Evolutionary conservation across 92 coral and sea anemone genomes (phyloP).

Genomic region (Micromussa lordhowensis): DNA sequence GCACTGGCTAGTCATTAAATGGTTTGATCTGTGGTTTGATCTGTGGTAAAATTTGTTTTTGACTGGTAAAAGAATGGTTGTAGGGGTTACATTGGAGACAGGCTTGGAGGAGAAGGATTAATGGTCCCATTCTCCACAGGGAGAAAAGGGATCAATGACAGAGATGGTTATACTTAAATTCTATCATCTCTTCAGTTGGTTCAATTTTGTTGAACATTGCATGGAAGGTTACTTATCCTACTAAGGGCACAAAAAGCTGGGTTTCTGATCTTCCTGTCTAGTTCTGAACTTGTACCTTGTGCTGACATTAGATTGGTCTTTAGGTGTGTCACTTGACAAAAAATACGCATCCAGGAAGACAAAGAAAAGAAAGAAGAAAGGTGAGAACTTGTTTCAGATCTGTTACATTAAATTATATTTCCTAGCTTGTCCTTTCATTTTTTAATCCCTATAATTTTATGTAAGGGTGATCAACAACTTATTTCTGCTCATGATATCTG

Average conservation of each 20-base stretch:
- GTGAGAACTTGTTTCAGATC: slow-evolving; percentile 11
- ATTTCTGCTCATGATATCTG: too few species aligned
- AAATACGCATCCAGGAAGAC: slow-evolving; percentile 72
- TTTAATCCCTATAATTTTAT: too few species aligned
- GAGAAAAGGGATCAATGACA: too few species aligned
- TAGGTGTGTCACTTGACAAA: slow-evolving; percentile 65
- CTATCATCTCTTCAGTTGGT: not conserved
- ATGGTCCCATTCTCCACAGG: too few species aligned
- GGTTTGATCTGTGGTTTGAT: too few species aligned
- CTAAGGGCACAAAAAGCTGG: not conserved
- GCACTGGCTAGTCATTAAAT: not conserved
- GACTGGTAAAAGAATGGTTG: too few species aligned
- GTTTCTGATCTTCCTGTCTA: not conserved
- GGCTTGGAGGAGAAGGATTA: too few species aligned
- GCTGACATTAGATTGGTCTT: not conserved
- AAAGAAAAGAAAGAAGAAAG: slow-evolving; percentile 71
- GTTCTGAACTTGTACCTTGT: not conserved
- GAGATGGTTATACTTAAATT: not conserved
- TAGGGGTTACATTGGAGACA: too few species aligned
- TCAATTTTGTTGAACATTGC: not conserved
- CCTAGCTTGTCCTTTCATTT: not conserved
- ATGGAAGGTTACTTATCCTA: not conserved
- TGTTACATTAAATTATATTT: not conserved
- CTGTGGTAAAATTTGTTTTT: too few species aligned
- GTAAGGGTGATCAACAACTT: too few species aligned